Evolutionary conservation across 2,888 invertebrate species (phyloP).

Genomic region (Hypselothyrea guttata): DNA sequence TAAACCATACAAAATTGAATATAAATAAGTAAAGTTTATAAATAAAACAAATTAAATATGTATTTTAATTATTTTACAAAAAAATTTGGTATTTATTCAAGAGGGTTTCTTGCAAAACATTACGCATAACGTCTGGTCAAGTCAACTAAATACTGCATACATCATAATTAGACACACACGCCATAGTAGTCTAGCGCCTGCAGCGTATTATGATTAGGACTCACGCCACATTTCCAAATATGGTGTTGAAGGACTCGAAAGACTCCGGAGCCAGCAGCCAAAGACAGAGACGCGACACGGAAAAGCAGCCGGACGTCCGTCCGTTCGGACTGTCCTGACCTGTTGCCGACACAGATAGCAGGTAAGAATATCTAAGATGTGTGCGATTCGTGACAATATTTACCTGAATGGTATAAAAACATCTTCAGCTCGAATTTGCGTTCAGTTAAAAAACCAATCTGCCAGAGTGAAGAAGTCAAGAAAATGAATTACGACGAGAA

Average conservation of each 20-base stretch:
- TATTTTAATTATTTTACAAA: too few relatives aligned
- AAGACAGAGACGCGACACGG: constrained; percentile 24
- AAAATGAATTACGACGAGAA: constrained; percentile 31
- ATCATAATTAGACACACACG: constrained; percentile 27
- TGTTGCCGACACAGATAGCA: constrained; percentile 41
- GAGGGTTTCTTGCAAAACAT: too few relatives aligned
- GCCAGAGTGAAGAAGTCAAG: constrained; percentile 37
- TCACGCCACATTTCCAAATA: constrained; percentile 44
- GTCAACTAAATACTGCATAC: not conserved
- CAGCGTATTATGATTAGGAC: constrained; percentile 38
- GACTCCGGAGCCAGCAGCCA: too few relatives aligned
- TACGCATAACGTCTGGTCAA: too few relatives aligned
- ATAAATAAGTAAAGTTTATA: too few relatives aligned
- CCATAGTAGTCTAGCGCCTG: too few relatives aligned
- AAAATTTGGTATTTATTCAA: too few relatives aligned
- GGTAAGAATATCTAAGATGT: too few relatives aligned
- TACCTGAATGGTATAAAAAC: constrained; percentile 68
- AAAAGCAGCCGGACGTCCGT: constrained; percentile 16
- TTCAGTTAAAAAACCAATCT: constrained; percentile 62
- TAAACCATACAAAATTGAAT: too few relatives aligned
- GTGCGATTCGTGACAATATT: constrained; percentile 25
- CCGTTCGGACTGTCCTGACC: constrained; percentile 17
- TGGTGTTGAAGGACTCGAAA: too few relatives aligned
- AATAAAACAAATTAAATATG: not conserved
- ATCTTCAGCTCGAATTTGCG: constrained; percentile 20